Percentiles rank a stretch among this genome's conserved stretches.
These are phyloP conservation scores for Sesamia inferens DNA, from an alignment of 2,888 invertebrate species.

Conservation along the genomic window DNA sequence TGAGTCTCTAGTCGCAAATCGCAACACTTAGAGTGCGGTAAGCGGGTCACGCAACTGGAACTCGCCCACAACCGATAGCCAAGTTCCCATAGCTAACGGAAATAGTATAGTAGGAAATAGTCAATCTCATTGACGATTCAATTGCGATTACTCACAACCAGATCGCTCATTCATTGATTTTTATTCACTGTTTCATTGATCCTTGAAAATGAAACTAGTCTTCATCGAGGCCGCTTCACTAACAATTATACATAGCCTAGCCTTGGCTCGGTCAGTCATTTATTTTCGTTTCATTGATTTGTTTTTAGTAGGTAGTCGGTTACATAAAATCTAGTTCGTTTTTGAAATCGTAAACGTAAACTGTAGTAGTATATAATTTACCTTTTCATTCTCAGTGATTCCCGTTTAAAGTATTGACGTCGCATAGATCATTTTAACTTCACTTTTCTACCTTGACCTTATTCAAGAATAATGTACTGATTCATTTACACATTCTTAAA, in stretches of 20 bases:
- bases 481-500: background rate
- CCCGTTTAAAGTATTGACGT: background rate
- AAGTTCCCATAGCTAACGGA: slow-evolving; percentile 77
- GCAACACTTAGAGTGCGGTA: slow-evolving; percentile 65
- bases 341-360: slow-evolving; percentile 31
- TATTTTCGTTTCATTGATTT: slow-evolving; percentile 52
- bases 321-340: slow-evolving; percentile 21
- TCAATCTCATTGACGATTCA: slow-evolving; percentile 74
- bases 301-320: slow-evolving; percentile 35
- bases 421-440: background rate
- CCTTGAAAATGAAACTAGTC: slow-evolving; percentile 39
- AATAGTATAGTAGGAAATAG: slow-evolving; percentile 76
- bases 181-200: slow-evolving; percentile 50
- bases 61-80: slow-evolving; percentile 75
- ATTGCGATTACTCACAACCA: slow-evolving; percentile 75
- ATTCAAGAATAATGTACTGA: slow-evolving; percentile 11
- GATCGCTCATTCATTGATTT: slow-evolving; percentile 67
- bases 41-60: slow-evolving; percentile 82
- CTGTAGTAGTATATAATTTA: slow-evolving; percentile 12
- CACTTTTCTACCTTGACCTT: background rate
- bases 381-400: slow-evolving; percentile 10
- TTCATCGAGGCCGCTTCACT: slow-evolving; percentile 19
- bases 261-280: slow-evolving; percentile 44
- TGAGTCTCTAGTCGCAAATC: slow-evolving; percentile 45
- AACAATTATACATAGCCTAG: slow-evolving; percentile 45